Percentiles rank a stretch among this genome's conserved stretches.
phyloP scores from a whole-genome alignment of 2,797 vertebrate species.

The Cryptoblepharus egeriae region DNA sequence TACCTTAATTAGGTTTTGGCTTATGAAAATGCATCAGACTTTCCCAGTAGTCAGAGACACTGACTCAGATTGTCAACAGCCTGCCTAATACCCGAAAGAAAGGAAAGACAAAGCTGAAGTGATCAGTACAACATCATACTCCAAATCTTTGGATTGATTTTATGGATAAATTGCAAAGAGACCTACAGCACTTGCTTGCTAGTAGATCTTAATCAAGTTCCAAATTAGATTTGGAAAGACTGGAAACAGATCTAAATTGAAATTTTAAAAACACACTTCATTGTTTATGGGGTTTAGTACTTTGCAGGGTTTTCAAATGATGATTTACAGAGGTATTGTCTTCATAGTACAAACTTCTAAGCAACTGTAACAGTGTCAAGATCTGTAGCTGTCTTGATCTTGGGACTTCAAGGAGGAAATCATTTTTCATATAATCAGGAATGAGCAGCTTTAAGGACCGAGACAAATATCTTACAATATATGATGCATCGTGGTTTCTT shows the following conservation, averaged over 20 bases:
- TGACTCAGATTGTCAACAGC: no score
- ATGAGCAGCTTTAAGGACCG: neutral
- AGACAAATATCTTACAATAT: accelerated
- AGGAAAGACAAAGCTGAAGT: no score
- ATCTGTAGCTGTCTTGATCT: conserved; percentile 50
- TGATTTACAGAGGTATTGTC: conserved; percentile 47
- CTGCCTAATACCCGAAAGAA: no score
- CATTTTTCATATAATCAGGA: neutral
- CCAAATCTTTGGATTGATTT: no score
- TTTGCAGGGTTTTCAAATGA: conserved; percentile 44
- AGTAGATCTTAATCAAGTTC: neutral
- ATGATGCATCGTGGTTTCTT: neutral
- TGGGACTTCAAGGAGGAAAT: conserved; percentile 36
- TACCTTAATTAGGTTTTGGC: no score
- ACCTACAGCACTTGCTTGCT: conserved; percentile 17
- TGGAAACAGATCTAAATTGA: neutral
- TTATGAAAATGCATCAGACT: no score
- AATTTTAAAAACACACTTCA: conserved; percentile 30
- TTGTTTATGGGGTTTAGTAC: neutral
- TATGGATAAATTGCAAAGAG: no score
- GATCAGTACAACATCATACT: no score
- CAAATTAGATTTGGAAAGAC: neutral
- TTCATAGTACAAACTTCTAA: conserved; percentile 39
- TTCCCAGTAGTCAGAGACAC: no score
- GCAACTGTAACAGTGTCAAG: conserved; percentile 33